phyloP scores from a whole-genome alignment of 2,113 vertebrate genomes.

The Gambusia affinis region DNA sequence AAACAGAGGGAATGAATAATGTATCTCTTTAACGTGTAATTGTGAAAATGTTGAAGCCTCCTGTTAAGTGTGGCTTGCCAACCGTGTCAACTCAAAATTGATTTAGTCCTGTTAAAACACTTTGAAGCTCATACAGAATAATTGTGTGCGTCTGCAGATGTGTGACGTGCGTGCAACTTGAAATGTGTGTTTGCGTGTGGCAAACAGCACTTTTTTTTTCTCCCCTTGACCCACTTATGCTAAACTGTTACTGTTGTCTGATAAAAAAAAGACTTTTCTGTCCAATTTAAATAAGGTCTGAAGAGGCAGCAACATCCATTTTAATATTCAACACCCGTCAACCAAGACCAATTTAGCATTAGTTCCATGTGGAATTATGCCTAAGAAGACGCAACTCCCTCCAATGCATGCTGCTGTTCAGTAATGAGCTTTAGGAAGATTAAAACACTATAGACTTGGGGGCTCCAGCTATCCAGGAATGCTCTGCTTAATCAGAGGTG shows the following conservation, averaged over 20 bases:
- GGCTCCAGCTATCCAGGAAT: constrained; percentile 71
- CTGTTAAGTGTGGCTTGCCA: constrained; percentile 83
- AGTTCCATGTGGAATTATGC: constrained; percentile 80
- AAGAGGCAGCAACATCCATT: constrained; percentile 78
- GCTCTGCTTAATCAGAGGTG: constrained; percentile 76
- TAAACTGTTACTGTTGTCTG: constrained; percentile 83
- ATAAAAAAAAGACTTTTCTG: constrained; percentile 80
- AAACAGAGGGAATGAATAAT: constrained; percentile 79
- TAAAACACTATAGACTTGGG: constrained; percentile 78
- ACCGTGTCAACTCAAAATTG: constrained; percentile 84
- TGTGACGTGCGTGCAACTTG: constrained; percentile 28
- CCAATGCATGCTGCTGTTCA: constrained; percentile 72
- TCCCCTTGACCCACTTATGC: constrained; percentile 78
- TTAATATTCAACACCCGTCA: constrained; percentile 84
- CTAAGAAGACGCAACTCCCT: constrained; percentile 70
- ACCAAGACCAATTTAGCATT: constrained; percentile 84
- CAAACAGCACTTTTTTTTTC: constrained; percentile 72
- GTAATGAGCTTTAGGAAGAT: constrained; percentile 80
- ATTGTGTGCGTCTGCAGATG: constrained; percentile 60
- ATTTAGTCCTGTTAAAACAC: constrained; percentile 82
- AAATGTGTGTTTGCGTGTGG: constrained; percentile 49
- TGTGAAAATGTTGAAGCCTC: constrained; percentile 80
- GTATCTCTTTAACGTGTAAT: constrained; percentile 84
- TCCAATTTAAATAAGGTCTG: constrained; percentile 84
- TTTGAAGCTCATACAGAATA: constrained; percentile 80